Base-by-base conservation (phyloP, 2,888 invertebrate genomes). In the Ctena decussata region DNA sequence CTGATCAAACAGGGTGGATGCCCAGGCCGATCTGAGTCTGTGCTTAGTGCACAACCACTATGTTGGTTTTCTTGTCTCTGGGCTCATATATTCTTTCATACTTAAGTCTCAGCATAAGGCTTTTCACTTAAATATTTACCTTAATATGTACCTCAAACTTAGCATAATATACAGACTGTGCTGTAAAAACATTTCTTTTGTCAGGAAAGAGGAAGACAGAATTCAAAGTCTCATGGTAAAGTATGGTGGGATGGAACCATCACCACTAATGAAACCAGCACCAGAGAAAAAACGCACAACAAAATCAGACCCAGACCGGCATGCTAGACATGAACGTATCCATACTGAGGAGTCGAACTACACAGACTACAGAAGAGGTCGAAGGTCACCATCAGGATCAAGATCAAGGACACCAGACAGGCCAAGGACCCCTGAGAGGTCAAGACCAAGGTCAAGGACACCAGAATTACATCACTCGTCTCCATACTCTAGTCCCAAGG, bases 181-280 rank as follows among this genome's bases (percentile, higher is more conserved):
- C n/a, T n/a, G n/a, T n/a, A n/a, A n/a, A n/a, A n/a, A n/a, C n/a
- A n/a, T n/a, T n/a, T n/a, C n/a, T n/a, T n/a, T n/a, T n/a, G n/a
- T n/a, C 37, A 88, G 88, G 41, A 75, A 82, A 71, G 88, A 88
- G 41, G 88, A 88, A 41, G 88, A 74, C 0, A 75, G 85, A 77
- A 81, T 85, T 8, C 65, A 85, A 32, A 46, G 78, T 24, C 53
- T 88, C 0, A 81, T 85, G 60, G 46, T 73, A 0, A 75, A 76
- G 27, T 84, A 82, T 74, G 85, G 73, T 49, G 76, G 77, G 2
- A 73, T 44, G 21, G 77, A 73, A n/a, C 30, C 35, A 39, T 30
- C 27, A 18, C 79, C 77, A 49, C 18, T 77, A 60, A 65, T 73
- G 53, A 76, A 80, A 46, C 73, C 80, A 24, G 35, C 75, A 18